A percentile compares a stretch with the other conserved stretches of the same genome.
These are phyloP conservation scores for Podabrus alpinus DNA, from an alignment of 2,888 invertebrate species.

Conservation along the genomic window DNA sequence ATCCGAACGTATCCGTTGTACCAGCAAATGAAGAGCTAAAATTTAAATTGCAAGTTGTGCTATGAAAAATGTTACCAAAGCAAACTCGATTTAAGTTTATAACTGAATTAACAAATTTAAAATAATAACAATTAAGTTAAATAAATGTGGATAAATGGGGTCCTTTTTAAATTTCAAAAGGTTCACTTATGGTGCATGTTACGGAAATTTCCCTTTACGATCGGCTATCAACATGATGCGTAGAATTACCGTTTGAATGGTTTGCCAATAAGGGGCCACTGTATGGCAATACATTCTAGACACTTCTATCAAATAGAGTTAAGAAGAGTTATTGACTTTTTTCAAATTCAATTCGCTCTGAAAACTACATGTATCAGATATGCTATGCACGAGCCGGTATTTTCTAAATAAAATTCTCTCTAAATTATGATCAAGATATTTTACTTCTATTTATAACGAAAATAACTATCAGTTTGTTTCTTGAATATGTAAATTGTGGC, in stretches of 20 bases:
- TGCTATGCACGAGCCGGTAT: background rate
- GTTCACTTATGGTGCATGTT: conserved; percentile 6
- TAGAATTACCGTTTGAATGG: conserved; percentile 20
- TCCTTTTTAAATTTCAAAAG: conserved; percentile 4
- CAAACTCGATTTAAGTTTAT: background rate
- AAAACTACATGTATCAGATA: background rate
- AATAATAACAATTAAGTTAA: background rate
- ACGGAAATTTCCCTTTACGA: conserved; percentile 9
- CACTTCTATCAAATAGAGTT: conserved; percentile 15
- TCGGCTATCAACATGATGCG: conserved; percentile 17
- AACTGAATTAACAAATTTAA: background rate
- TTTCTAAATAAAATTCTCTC: background rate
- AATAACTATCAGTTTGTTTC: background rate
- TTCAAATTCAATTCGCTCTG: conserved; percentile 11
- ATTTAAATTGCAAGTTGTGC: no score
- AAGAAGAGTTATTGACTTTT: conserved; percentile 13
- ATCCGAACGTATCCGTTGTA: background rate
- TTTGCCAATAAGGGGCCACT: conserved; percentile 14
- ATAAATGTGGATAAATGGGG: background rate
- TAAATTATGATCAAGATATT: background rate
- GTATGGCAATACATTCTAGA: conserved; percentile 12
- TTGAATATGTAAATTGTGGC: background rate
- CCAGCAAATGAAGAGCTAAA: no score
- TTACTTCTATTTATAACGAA: background rate
- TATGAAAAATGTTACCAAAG: no score